Conservation (phyloP, 2,113 vertebrate species). For the Tauraco erythrolophus region DNA sequence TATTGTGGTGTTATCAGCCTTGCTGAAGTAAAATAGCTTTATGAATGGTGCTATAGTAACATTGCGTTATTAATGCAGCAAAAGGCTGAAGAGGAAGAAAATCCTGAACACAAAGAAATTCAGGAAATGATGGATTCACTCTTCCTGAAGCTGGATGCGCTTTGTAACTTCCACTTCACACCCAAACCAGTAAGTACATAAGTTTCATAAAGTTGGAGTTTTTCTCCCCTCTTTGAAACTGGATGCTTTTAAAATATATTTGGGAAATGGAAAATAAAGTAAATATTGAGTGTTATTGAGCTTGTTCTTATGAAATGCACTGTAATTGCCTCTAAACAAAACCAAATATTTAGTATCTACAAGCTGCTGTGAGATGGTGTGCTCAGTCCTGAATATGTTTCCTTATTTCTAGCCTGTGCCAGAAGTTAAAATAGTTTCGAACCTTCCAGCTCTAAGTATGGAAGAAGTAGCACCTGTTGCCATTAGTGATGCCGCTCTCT, state of each 20-base stretch:
- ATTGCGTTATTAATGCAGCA: slow-evolving; percentile 71
- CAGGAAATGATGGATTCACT: slow-evolving; percentile 93
- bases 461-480: slow-evolving; percentile 96
- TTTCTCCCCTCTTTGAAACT: not conserved
- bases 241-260: not conserved
- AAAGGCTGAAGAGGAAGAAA: slow-evolving; percentile 89
- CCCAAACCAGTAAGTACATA: slow-evolving; percentile 89
- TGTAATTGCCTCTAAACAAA: not conserved
- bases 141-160: slow-evolving; percentile 92
- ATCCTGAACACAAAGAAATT: slow-evolving; percentile 91
- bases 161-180: slow-evolving; percentile 96
- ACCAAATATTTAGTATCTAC: not conserved
- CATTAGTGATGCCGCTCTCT: slow-evolving; percentile 85
- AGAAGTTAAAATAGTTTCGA: slow-evolving; percentile 94
- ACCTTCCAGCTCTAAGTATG: slow-evolving; percentile 91
- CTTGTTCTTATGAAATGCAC: not conserved
- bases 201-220: not conserved
- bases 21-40: not conserved
- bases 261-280: not conserved
- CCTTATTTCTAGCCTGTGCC: slow-evolving; percentile 83
- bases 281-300: not conserved
- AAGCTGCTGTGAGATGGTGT: not conserved
- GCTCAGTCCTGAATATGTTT: not conserved
- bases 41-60: not conserved
- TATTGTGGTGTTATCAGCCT: not conserved